Base-by-base conservation (phyloP, 2,113 vertebrate species). In the Festucalex cinctus region DNA sequence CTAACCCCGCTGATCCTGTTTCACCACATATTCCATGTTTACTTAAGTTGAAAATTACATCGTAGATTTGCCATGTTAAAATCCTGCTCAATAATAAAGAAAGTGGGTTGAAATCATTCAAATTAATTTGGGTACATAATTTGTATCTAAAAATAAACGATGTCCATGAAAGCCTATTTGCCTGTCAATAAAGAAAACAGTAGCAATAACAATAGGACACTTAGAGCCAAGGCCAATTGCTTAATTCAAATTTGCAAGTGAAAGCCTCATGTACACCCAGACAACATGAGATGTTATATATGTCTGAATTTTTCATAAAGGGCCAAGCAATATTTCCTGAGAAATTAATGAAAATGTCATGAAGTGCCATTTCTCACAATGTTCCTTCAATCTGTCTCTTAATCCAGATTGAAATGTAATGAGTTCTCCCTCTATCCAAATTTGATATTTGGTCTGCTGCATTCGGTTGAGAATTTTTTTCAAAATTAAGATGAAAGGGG, bases 1-100 rank as follows among this genome's bases (percentile, higher is more conserved):
- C 77, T 73, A 69, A 81, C 65, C 71, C 80, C 71, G 74, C 68
- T 24, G 62, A 65, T 65, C 16, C 59, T 63, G 70, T 77, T 80
- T 70, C 64, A 68, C 57, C 49, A 51, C 32, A 66, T 20, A 56
- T 51, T 64, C 48, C 24, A 41, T 22, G 54, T 54, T 72, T 67
- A 72, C 56, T 68, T 70, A 71, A 76, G 58, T 69, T 77, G 57
- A 43, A 61, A 73, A 56, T 81, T 76, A 74, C 24, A 74, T 39
- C 32, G 69, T 71, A 24, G 63, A 69, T 70, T 65, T 72, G 63
- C 5, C 20, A 22, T 48, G 36, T 8, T 51, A 66, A 72, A 69
- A 66, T 12, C 59, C 24, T 1, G 19, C 2, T 22, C 59, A 72
- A 43, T 48, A 65, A 61, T 9, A 5, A 62, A 43, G 14, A 24